Evolutionary conservation across 2,888 invertebrate species (phyloP), one percentile per base, ranked within the genome.

Genomic region (Harpalus rubripes): DNA sequence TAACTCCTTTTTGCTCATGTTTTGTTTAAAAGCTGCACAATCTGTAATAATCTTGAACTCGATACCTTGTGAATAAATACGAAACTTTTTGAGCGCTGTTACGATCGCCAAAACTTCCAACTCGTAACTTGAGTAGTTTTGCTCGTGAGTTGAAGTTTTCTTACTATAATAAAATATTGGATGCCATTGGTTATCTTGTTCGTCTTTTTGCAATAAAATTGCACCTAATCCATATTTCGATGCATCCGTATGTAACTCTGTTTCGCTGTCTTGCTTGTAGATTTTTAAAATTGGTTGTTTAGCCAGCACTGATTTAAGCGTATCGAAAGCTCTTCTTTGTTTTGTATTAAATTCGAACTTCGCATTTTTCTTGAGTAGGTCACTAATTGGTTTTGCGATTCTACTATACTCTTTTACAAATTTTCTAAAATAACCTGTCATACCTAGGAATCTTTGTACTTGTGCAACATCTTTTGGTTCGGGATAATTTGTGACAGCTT

Each of bases 131-230:
- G 1, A 2, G 22, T 56, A 76, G n/a, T 76, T 76, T 44, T 44
- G n/a, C 16, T 76, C 76, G 2, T 44, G 8, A 1, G n/a, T 1
- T 1, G 44, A 39, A 1, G 16, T 76, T 16, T 76, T 76, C 3
- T 41, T 44, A 10, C 76, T 76, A 3, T 18, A 18, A 10, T 76
- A 76, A 22, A 18, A 44, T 1, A 76, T 4, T 3, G 76, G 56
- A 44, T 76, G 76, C 0, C 41, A 18, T 1, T 12, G 3, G 1
- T 76, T 4, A 12, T 56, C 76, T 15, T 44, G 87, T 3, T 18
- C 15, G 82, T 86, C 86, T 26, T 84, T 82, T 61, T 88, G 88
- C n/a, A n/a, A n/a, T n/a, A n/a, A n/a, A n/a, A n/a, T n/a, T n/a
- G n/a, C n/a, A n/a, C n/a, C n/a, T n/a, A n/a, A n/a, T n/a, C n/a